These are phyloP conservation scores for Mythimna ferrago DNA, from an alignment of 2,888 invertebrate genomes.

Conservation along the genomic window DNA sequence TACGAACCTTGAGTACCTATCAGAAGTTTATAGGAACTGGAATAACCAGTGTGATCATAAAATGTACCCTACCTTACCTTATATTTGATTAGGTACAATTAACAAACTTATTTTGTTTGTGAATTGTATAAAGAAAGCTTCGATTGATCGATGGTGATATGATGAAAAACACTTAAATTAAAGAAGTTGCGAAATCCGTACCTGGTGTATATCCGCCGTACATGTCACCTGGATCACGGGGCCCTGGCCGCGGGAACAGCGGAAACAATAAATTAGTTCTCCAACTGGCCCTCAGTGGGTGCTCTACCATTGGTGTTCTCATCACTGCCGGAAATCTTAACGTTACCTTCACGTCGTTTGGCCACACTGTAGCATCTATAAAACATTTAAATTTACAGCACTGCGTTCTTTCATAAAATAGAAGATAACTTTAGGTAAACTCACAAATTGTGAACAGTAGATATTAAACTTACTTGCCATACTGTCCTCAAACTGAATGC, in stretches of 20 bases:
- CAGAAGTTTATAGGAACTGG: background rate
- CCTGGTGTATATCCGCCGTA: slow-evolving; percentile 91
- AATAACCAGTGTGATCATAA: background rate
- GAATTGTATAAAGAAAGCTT: background rate
- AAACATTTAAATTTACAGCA: slow-evolving; percentile 38
- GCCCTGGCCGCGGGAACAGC: slow-evolving; percentile 92
- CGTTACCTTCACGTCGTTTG: slow-evolving; percentile 88
- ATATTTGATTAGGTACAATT: background rate
- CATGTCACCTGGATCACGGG: slow-evolving; percentile 89
- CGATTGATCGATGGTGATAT: slow-evolving; percentile 4
- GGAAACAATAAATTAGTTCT: slow-evolving; percentile 93
- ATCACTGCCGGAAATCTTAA: slow-evolving; percentile 93
- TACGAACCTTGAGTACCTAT: background rate
- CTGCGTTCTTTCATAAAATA: background rate
- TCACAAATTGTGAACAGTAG: background rate
- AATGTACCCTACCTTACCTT: background rate
- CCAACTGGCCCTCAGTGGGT: slow-evolving; percentile 91
- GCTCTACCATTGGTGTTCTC: slow-evolving; percentile 86
- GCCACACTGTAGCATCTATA: slow-evolving; percentile 85
- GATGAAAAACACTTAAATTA: background rate
- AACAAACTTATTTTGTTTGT: background rate
- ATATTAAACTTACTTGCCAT: slow-evolving; percentile 83
- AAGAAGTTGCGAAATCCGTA: slow-evolving; percentile 62
- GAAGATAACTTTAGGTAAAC: background rate
- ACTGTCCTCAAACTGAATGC: slow-evolving; percentile 85